Conservation (phyloP, 2,888 invertebrate species). For the Galerucella pusilla region DNA sequence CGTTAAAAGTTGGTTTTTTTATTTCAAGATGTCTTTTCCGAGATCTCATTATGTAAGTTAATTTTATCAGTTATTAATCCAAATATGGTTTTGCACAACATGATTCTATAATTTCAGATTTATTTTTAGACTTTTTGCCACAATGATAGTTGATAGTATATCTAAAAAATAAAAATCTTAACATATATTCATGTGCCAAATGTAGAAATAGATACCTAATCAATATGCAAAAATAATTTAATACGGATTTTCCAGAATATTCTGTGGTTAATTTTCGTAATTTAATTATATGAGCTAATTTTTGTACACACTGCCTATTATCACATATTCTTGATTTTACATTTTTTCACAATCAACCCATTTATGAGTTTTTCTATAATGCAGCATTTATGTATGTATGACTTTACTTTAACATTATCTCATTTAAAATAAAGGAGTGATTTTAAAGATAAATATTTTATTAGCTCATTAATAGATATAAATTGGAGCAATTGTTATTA, state of each 20-base stretch:
- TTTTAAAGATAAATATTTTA: too few relatives aligned
- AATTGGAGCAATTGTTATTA: too few relatives aligned
- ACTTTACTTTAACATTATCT: too few relatives aligned
- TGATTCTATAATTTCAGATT: conserved; percentile 20
- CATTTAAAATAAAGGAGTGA: too few relatives aligned
- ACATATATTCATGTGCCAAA: not conserved
- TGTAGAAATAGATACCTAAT: not conserved
- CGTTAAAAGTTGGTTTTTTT: conserved; percentile 13
- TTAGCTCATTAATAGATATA: too few relatives aligned
- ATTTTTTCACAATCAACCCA: not conserved
- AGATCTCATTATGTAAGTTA: conserved; percentile 45
- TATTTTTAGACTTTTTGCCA: conserved; percentile 28
- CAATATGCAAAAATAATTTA: not conserved
- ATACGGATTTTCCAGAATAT: not conserved
- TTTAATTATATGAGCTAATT: not conserved
- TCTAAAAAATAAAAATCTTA: not conserved
- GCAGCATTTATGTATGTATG: not conserved
- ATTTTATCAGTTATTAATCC: conserved; percentile 4
- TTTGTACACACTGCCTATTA: not conserved
- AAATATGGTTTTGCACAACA: conserved; percentile 14
- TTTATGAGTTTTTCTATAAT: not conserved
- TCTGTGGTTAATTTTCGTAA: not conserved
- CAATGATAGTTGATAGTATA: conserved; percentile 8
- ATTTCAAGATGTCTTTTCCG: conserved; percentile 31
- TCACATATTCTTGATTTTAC: not conserved